Evolutionary conservation across 2,797 vertebrate species (phyloP).

Genomic region (Urocyon cinereoargenteus): DNA sequence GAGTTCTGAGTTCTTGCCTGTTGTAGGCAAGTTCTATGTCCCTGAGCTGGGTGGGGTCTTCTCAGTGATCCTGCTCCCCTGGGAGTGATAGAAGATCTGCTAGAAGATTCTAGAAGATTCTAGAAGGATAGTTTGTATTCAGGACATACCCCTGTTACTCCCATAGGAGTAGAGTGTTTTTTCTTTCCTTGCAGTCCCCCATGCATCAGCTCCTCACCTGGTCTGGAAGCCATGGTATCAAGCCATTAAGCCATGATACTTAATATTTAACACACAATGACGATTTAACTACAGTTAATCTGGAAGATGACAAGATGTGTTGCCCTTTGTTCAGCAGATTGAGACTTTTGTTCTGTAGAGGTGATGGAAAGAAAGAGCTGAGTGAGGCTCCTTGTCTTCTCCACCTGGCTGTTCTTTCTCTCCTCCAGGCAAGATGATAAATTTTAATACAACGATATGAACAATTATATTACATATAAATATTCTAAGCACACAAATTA

Average conservation of each 20-base stretch:
- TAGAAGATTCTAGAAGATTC: too few relatives aligned
- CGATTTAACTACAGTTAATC: too few relatives aligned
- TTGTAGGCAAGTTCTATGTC: not conserved
- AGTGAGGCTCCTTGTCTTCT: not conserved
- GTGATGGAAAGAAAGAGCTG: not conserved
- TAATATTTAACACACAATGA: too few relatives aligned
- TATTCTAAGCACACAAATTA: not conserved
- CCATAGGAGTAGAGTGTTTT: not conserved
- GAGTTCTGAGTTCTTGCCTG: not conserved
- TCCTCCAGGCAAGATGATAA: not conserved
- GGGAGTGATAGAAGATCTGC: not conserved
- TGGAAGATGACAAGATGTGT: not conserved
- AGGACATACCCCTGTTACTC: not conserved
- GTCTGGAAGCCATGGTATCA: too few relatives aligned
- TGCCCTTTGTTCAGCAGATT: not conserved
- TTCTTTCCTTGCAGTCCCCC: not conserved
- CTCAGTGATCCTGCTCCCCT: not conserved
- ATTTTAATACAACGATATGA: not conserved
- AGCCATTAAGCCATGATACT: too few relatives aligned
- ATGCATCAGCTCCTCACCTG: not conserved
- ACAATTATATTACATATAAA: not conserved
- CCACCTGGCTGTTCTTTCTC: not conserved
- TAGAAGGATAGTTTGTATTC: not conserved
- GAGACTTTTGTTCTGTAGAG: not conserved
- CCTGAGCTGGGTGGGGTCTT: not conserved